Conservation (phyloP, 2,888 invertebrate species). For the Brachyopa scutellaris region DNA sequence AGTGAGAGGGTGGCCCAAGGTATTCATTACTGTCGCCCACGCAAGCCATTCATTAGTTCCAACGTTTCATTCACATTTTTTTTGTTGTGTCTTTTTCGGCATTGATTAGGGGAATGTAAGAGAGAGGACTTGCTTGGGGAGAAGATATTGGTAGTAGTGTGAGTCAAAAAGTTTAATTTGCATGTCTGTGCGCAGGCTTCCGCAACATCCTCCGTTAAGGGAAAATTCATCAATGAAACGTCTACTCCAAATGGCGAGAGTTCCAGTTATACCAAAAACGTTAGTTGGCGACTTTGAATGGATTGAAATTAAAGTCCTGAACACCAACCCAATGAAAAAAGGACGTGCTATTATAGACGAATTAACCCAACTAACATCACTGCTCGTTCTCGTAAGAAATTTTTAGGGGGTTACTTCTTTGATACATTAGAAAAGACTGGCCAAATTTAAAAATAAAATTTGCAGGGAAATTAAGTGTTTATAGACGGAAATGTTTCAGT, state of each 20-base stretch:
- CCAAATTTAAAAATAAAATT: too few species aligned
- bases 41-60: conserved; percentile 70
- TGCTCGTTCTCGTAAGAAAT: too few species aligned
- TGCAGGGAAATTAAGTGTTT: too few species aligned
- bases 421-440: too few species aligned
- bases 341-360: too few species aligned
- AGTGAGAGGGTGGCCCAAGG: conserved; percentile 15
- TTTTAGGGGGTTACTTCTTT: too few species aligned
- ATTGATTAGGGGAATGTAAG: conserved; percentile 15
- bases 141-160: conserved; percentile 28
- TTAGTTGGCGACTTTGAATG: conserved; percentile 19
- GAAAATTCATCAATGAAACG: conserved; percentile 67
- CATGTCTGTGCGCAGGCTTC: conserved; percentile 36
- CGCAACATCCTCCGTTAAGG: conserved; percentile 37
- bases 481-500: too few species aligned
- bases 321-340: too few species aligned
- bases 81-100: conserved; percentile 34
- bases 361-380: too few species aligned
- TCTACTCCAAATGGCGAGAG: neutral
- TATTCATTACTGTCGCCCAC: conserved; percentile 63
- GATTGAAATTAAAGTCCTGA: too few species aligned
- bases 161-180: conserved; percentile 34
- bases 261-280: neutral
- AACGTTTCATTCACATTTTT: conserved; percentile 68
- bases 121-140: conserved; percentile 15